Conservation (phyloP, 2,888 invertebrate genomes). For the Dasypogon diadema region DNA sequence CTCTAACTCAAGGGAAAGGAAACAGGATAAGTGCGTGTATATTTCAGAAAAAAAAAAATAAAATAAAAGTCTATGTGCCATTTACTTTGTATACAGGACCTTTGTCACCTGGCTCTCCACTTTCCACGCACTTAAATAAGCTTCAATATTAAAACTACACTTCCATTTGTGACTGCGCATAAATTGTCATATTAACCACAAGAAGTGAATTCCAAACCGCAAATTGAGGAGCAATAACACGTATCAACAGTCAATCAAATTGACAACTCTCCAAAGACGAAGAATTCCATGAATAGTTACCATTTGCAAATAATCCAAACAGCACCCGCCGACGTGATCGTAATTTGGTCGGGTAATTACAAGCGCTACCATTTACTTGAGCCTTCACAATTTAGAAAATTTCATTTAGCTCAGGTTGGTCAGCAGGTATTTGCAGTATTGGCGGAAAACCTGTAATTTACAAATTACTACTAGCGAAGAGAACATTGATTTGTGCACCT, state of each 20-base stretch:
- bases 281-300: neutral
- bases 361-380: neutral
- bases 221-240: too few species aligned
- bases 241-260: neutral
- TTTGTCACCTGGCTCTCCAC: too few species aligned
- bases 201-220: too few species aligned
- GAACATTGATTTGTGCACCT: conserved; percentile 22
- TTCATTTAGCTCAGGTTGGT: neutral
- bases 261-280: neutral
- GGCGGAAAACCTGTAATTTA: neutral
- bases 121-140: too few species aligned
- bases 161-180: too few species aligned
- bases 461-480: conserved; percentile 3
- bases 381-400: conserved; percentile 8
- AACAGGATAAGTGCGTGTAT: too few species aligned
- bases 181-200: too few species aligned
- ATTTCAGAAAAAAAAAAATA: too few species aligned
- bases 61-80: too few species aligned
- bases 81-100: too few species aligned
- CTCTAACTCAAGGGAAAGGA: too few species aligned
- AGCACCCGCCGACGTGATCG: neutral
- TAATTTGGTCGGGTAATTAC: neutral
- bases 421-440: neutral
- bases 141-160: too few species aligned
- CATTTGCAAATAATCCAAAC: neutral